These are phyloP conservation scores for Bactericera cockerelli DNA, from an alignment of 1,140 invertebrate species.

Conservation along the genomic window DNA sequence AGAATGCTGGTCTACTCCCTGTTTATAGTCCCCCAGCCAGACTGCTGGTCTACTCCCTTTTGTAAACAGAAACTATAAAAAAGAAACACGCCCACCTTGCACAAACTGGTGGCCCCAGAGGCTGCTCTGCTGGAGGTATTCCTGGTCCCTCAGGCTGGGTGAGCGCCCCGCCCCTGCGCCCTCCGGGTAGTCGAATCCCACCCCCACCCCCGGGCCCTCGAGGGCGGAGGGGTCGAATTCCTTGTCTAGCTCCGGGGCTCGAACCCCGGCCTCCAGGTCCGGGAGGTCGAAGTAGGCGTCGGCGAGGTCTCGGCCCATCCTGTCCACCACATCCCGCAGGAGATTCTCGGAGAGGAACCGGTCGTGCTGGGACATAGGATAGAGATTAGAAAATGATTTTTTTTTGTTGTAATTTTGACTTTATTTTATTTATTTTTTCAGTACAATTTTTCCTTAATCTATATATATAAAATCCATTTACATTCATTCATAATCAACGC, in stretches of 20 bases:
- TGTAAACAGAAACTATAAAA: too few relatives aligned
- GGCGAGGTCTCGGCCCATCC: constrained; percentile 48
- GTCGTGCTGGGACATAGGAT: constrained; percentile 21
- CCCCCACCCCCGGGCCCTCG: too few relatives aligned
- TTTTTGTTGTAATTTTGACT: too few relatives aligned
- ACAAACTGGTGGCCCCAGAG: constrained; percentile 72
- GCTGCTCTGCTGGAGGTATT: constrained; percentile 75
- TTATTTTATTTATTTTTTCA: too few relatives aligned
- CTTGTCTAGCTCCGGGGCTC: neutral
- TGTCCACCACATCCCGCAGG: constrained; percentile 47
- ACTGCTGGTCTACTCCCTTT: too few relatives aligned
- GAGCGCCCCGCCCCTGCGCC: constrained; percentile 11
- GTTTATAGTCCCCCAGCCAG: too few relatives aligned
- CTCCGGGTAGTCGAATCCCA: constrained; percentile 3
- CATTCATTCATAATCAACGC: too few relatives aligned
- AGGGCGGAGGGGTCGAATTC: neutral
- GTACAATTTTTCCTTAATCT: too few relatives aligned
- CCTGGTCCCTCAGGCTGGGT: constrained; percentile 68
- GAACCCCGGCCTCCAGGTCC: neutral
- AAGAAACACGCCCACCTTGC: constrained; percentile 27
- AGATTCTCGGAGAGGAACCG: constrained; percentile 39
- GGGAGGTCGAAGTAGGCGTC: constrained; percentile 46
- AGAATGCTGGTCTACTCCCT: too few relatives aligned
- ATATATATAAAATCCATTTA: too few relatives aligned
- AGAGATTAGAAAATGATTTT: too few relatives aligned